Evolutionary conservation across 2,797 vertebrate genomes (phyloP), one percentile per base, ranked within the genome.

Genomic region (Gymnoscopelus microlampas): DNA sequence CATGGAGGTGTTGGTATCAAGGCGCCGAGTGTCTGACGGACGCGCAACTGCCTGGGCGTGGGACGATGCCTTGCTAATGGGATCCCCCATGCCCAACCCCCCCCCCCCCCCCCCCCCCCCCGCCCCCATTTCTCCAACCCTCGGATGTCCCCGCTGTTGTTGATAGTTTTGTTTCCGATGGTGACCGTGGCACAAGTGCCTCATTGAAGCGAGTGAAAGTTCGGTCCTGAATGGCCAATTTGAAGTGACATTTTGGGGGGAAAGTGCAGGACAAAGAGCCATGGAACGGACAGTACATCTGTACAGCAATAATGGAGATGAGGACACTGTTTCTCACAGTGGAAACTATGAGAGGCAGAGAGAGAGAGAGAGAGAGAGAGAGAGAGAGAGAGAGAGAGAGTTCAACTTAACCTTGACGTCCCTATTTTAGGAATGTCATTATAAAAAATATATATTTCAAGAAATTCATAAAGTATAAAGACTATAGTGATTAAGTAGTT

Each of bases 131-230:
- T 62, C 60, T 60, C 47, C 53, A 0, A 66, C 73, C 65, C 63
- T 53, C 75, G 65, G 63, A 80, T 67, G 65, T 72, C 54, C 64
- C 62, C 71, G 47, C 1, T 80, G 74, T 75, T 78, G 65, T n/a
- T 63, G 63, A 68, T 49, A 77, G 87, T 88, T 85, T 84, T 10
- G 77, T 83, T 87, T 77, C 80, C 79, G n/a, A 84, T 84, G 79
- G 89, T 73, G 73, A 88, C 86, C 0, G 3, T 1, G 7, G 7
- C 7, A 8, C 39, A 86, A 79, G 84, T 73, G 73, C 64, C 51
- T 79, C 6, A 82, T 77, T 90, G 79, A 89, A 53, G 68, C 0
- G 3, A 73, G 54, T 1, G 7, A 77, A 80, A 68, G 75, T 73
- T 83, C 79, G 75, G 24, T 53, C 50, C 53, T 47, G 55, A 68